These are phyloP conservation scores for Adoxophyes honmai DNA, from an alignment of 1,140 invertebrate genomes.

Conservation along the genomic window DNA sequence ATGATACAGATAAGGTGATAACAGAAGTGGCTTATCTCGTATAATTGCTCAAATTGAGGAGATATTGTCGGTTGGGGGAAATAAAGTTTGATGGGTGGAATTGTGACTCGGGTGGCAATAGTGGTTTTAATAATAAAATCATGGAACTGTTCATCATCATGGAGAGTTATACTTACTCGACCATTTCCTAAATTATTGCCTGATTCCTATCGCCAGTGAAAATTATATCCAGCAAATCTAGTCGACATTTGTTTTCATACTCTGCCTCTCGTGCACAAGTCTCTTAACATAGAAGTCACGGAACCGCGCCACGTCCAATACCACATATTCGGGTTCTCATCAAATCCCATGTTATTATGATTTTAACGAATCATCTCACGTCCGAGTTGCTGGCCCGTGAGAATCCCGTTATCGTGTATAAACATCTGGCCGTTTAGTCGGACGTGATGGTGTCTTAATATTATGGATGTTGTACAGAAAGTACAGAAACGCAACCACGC, in stretches of 20 bases:
- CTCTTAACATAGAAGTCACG: too few species aligned
- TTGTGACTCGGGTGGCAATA: not conserved
- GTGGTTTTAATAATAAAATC: too few species aligned
- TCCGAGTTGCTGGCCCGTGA: not conserved
- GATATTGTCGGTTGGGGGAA: not conserved
- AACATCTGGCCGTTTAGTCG: not conserved
- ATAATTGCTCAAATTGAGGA: constrained; percentile 9
- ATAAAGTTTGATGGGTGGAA: too few species aligned
- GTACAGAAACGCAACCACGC: not conserved
- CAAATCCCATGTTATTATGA: constrained; percentile 3
- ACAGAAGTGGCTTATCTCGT: constrained; percentile 2
- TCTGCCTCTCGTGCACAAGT: too few species aligned
- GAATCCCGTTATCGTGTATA: constrained; percentile 12
- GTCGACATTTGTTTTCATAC: too few species aligned
- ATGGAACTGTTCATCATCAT: too few species aligned
- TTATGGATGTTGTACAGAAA: not conserved
- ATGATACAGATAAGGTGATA: constrained; percentile 11
- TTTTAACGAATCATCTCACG: constrained; percentile 12
- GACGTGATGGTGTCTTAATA: constrained; percentile 6
- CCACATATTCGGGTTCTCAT: not conserved
- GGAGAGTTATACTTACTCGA: not conserved
- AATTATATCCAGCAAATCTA: too few species aligned
- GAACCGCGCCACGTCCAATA: not conserved
- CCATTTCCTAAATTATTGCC: too few species aligned
- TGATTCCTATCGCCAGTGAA: too few species aligned